A percentile compares a stretch with the other conserved stretches of the same genome.
Evolutionary conservation across 53 echinoderm and acorn worm genomes (phyloP).

Genomic region (Patiria pectinifera): DNA sequence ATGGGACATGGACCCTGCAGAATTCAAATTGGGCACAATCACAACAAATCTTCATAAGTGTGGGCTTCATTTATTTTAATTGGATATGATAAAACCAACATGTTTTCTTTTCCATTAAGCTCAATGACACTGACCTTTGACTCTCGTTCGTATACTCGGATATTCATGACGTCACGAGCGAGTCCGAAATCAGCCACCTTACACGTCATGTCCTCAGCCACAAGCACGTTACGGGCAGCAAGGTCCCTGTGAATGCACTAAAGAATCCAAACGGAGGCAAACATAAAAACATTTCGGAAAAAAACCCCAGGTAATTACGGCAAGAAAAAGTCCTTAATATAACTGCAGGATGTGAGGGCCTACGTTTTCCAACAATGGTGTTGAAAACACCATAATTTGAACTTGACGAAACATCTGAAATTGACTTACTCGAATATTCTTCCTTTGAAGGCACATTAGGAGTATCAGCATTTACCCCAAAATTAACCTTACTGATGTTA

Average conservation of each 20-base stretch:
- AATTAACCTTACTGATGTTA: too few species aligned
- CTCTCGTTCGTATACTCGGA: constrained; percentile 41
- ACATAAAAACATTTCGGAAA: too few species aligned
- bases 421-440: too few species aligned
- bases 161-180: constrained; percentile 76
- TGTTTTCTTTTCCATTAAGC: neutral
- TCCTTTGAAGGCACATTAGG: too few species aligned
- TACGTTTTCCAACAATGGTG: too few species aligned
- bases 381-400: too few species aligned
- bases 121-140: constrained; percentile 6
- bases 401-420: neutral
- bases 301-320: too few species aligned
- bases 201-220: constrained; percentile 74
- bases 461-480: too few species aligned
- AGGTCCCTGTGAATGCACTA: constrained; percentile 17
- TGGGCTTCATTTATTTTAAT: neutral
- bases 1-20: neutral
- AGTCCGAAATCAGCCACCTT: constrained; percentile 88
- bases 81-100: too few species aligned
- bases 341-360: too few species aligned
- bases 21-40: neutral
- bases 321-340: too few species aligned
- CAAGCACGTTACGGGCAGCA: constrained; percentile 61
- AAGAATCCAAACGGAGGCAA: too few species aligned
- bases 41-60: neutral